These are phyloP conservation scores for Microdon myrmicae DNA, from an alignment of 2,888 invertebrate genomes.

Conservation along the genomic window DNA sequence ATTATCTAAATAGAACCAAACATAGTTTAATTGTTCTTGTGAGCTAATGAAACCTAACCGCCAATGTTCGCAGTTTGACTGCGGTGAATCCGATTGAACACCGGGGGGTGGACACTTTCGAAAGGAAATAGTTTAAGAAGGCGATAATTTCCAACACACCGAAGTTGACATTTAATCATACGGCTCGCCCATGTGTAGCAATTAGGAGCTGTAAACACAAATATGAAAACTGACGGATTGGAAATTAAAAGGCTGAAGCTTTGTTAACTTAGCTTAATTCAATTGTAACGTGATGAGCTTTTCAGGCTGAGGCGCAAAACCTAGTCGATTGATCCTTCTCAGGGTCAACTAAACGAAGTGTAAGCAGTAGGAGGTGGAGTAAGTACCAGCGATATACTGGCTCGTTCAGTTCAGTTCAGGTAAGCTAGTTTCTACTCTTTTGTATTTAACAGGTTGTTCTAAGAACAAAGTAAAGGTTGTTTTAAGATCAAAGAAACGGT, in stretches of 20 bases:
- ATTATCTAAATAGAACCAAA: conserved; percentile 53
- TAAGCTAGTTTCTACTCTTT: too few species aligned
- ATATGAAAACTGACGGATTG: too few species aligned
- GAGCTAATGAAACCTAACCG: too few species aligned
- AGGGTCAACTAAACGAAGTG: too few species aligned
- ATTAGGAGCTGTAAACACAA: conserved; percentile 56
- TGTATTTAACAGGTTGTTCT: too few species aligned
- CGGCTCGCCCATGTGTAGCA: conserved; percentile 58
- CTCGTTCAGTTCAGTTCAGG: too few species aligned
- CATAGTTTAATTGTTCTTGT: neutral
- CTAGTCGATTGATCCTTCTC: conserved; percentile 63
- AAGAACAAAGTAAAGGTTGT: too few species aligned
- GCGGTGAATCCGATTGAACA: conserved; percentile 55
- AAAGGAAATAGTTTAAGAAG: conserved; percentile 58
- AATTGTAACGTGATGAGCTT: conserved; percentile 58
- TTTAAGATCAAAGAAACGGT: too few species aligned
- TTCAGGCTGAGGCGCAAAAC: conserved; percentile 61
- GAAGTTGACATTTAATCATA: conserved; percentile 62
- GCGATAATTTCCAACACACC: conserved; percentile 57
- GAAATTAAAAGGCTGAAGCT: neutral
- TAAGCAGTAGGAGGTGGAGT: too few species aligned
- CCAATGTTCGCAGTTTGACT: conserved; percentile 55
- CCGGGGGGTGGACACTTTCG: conserved; percentile 57
- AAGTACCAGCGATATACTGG: too few species aligned
- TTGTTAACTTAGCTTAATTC: conserved; percentile 56